Evolutionary conservation across 1,140 invertebrate genomes (phyloP).

Genomic region (Lasioglossum baleicum): DNA sequence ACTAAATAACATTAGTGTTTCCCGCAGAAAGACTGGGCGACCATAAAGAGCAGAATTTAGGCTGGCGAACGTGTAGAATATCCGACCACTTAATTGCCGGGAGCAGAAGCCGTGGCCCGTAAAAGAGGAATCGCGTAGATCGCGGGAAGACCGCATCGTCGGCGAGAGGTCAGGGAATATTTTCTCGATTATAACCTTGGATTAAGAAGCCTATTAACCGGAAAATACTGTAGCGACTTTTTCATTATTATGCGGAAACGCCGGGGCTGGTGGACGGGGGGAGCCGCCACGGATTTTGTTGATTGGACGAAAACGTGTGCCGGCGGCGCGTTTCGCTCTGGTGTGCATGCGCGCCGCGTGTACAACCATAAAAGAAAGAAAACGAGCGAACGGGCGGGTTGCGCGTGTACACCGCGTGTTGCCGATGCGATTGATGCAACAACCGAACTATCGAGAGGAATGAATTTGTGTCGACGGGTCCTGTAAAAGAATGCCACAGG

Average conservation of each 20-base stretch:
- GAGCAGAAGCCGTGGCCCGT: not conserved
- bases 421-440: slow-evolving; percentile 62
- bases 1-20: too few species aligned
- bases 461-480: slow-evolving; percentile 57
- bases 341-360: slow-evolving; percentile 40
- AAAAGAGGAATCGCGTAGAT: not conserved
- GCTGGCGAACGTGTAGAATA: not conserved
- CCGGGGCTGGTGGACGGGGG: too few species aligned
- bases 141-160: not conserved
- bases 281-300: slow-evolving; percentile 25
- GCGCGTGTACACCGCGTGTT: slow-evolving; percentile 3
- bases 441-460: slow-evolving; percentile 62
- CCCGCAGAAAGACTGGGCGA: too few species aligned
- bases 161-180: slow-evolving; percentile 7
- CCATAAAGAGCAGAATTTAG: not conserved
- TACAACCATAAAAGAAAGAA: slow-evolving; percentile 50
- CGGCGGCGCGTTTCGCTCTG: not conserved
- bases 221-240: slow-evolving; percentile 19
- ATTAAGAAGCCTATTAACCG: slow-evolving; percentile 39
- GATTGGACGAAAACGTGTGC: slow-evolving; percentile 37
- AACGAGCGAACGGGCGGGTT: slow-evolving; percentile 17
- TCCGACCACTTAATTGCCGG: not conserved
- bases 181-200: slow-evolving; percentile 34
- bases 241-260: slow-evolving; percentile 44
- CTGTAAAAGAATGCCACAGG: slow-evolving; percentile 63